A percentile compares a stretch with the other conserved stretches of the same genome.
Evolutionary conservation across 2,797 vertebrate genomes (phyloP).

Genomic region (Tenualosa thibaudeaui): DNA sequence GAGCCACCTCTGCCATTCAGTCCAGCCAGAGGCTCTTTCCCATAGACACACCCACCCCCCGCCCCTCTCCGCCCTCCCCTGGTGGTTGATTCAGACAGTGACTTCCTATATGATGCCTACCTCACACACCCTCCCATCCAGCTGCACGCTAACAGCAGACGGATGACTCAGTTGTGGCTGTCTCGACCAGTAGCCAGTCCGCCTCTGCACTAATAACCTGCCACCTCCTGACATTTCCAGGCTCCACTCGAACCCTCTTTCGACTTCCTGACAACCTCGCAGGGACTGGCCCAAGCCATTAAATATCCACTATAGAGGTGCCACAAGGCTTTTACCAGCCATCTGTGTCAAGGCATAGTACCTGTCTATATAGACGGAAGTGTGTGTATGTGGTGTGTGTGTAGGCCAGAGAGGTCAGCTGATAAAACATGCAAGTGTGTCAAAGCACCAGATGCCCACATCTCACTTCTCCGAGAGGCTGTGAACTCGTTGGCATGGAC

Average conservation of each 20-base stretch:
- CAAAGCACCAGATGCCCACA: background rate
- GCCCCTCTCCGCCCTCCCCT: background rate
- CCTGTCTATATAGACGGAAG: background rate
- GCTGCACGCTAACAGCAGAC: slow-evolving; percentile 55
- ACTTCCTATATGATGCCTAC: background rate
- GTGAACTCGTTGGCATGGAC: background rate
- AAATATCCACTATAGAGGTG: slow-evolving; percentile 3
- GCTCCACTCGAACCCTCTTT: background rate
- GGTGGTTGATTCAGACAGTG: background rate
- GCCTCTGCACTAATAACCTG: slow-evolving; percentile 39
- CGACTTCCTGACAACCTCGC: background rate
- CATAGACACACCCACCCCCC: too few relatives aligned
- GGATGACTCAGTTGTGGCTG: slow-evolving; percentile 51
- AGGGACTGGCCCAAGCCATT: slow-evolving; percentile 2
- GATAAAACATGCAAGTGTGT: slow-evolving; percentile 9
- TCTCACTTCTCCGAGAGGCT: background rate
- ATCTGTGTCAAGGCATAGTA: background rate
- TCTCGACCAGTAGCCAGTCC: slow-evolving; percentile 48
- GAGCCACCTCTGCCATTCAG: background rate
- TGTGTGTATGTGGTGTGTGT: background rate
- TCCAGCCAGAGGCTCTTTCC: background rate
- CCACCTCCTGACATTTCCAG: slow-evolving; percentile 9
- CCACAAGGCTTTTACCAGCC: slow-evolving; percentile 22
- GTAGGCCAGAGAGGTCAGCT: background rate
- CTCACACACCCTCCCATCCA: slow-evolving; percentile 28